Evolutionary conservation across 2,113 vertebrate species (phyloP).

Genomic region (Hylia prasina): DNA sequence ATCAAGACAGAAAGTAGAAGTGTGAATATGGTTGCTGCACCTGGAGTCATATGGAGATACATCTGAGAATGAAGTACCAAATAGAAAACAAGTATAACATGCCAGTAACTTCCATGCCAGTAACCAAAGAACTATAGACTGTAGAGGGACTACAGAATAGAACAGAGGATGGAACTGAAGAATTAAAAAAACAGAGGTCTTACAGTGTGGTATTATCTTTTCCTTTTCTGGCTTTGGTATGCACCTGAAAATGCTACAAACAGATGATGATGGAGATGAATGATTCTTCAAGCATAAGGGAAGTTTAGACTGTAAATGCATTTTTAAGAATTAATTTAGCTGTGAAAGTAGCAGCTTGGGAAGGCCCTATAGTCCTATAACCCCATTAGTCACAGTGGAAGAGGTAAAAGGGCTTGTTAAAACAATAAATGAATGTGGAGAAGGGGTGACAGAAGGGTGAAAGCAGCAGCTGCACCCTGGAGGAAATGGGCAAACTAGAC

Average conservation of each 20-base stretch:
- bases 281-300: neutral
- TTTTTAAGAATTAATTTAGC: constrained; percentile 55
- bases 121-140: neutral
- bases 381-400: constrained; percentile 66
- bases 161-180: neutral
- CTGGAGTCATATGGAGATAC: neutral
- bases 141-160: neutral
- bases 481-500: constrained; percentile 34
- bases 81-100: neutral
- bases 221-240: neutral
- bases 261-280: neutral
- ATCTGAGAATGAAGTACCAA: constrained; percentile 15
- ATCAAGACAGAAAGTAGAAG: neutral
- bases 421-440: constrained; percentile 65
- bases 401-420: constrained; percentile 67
- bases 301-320: constrained; percentile 44
- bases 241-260: neutral
- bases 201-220: neutral
- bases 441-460: constrained; percentile 28
- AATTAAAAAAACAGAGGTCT: neutral
- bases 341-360: constrained; percentile 58
- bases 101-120: neutral
- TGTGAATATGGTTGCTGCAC: neutral
- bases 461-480: constrained; percentile 60
- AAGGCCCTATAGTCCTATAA: constrained; percentile 65